phyloP scores from a whole-genome alignment of 2,797 vertebrate species.

The Chaunax sp. region DNA sequence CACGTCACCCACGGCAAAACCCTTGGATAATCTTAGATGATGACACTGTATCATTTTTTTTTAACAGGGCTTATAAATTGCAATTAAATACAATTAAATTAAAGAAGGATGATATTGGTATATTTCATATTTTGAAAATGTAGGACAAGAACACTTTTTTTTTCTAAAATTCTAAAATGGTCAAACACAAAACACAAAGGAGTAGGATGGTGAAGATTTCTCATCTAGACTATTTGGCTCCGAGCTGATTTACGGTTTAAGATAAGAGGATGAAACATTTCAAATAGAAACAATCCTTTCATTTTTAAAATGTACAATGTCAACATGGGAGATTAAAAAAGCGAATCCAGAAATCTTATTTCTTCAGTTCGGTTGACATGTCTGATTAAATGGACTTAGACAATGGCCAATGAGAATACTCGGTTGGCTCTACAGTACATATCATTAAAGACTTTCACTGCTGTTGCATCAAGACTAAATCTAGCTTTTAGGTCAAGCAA shows the following conservation, averaged over 20 bases:
- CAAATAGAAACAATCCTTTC: slow-evolving; percentile 1
- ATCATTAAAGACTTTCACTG: too few relatives aligned
- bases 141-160: too few relatives aligned
- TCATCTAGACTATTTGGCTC: slow-evolving; percentile 6
- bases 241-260: slow-evolving; percentile 25
- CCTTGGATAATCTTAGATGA: too few relatives aligned
- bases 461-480: neutral
- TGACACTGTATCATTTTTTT: neutral
- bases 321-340: neutral
- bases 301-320: slow-evolving; percentile 3
- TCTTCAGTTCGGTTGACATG: neutral
- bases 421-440: neutral
- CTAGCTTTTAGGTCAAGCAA: neutral
- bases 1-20: neutral
- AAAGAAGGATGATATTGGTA: too few relatives aligned
- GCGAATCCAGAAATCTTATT: neutral
- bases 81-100: neutral
- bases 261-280: slow-evolving; percentile 39
- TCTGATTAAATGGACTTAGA: slow-evolving; percentile 4
- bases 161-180: too few relatives aligned
- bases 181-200: slow-evolving; percentile 27
- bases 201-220: neutral
- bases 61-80: neutral
- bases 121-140: too few relatives aligned
- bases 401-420: neutral